Conservation (phyloP, 2,113 vertebrate species). For the Malurus elegans region DNA sequence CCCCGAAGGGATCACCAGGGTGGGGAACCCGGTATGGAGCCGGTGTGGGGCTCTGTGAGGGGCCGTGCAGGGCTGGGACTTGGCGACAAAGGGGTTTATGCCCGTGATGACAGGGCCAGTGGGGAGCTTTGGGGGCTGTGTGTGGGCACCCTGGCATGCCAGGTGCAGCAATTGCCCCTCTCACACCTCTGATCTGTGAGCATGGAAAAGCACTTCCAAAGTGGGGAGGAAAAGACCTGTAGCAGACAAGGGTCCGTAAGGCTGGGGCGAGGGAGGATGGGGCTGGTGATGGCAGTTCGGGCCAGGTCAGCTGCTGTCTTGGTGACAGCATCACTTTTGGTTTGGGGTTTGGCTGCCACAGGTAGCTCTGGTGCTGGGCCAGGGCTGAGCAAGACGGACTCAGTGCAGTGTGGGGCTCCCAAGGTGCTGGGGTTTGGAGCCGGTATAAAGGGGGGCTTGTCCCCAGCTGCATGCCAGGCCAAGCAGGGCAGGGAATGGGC, state of each 20-base stretch:
- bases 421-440: rapidly evolving
- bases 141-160: rapidly evolving
- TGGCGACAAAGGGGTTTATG: background rate
- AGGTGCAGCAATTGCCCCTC: rapidly evolving
- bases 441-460: background rate
- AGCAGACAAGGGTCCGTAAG: rapidly evolving
- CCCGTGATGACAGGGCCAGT: rapidly evolving
- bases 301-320: background rate
- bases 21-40: rapidly evolving
- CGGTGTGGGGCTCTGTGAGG: background rate
- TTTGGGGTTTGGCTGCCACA: rapidly evolving
- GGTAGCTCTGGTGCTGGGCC: background rate
- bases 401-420: rapidly evolving
- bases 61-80: background rate
- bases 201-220: background rate
- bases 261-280: rapidly evolving
- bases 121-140: background rate
- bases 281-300: rapidly evolving
- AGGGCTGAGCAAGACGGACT: background rate
- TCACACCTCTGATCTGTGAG: rapidly evolving
- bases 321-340: rapidly evolving
- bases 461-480: background rate
- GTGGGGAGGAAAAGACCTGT: rapidly evolving
- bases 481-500: background rate
- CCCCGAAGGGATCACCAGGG: background rate